Percentiles rank a stretch among this genome's conserved stretches.
Conservation (phyloP, 2,113 vertebrate species). For the Phylloscopus trochiloides region DNA sequence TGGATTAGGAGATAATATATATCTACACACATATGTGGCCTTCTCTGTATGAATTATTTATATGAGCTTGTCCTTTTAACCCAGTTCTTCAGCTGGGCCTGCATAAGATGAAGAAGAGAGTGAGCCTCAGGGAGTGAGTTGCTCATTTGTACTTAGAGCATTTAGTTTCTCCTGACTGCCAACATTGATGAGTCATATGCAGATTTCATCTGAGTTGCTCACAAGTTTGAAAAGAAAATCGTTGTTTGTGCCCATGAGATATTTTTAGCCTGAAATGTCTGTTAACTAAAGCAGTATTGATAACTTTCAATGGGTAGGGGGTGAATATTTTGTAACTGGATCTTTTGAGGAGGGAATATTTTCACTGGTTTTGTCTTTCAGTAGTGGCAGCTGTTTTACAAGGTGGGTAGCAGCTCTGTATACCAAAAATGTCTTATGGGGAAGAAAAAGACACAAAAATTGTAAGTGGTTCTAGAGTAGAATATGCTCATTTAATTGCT, state of each 20-base stretch:
- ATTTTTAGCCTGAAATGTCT: neutral
- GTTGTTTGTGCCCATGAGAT: neutral
- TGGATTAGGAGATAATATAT: neutral
- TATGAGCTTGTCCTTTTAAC: neutral
- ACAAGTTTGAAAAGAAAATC: neutral
- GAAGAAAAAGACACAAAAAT: neutral
- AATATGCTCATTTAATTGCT: neutral
- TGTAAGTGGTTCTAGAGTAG: neutral
- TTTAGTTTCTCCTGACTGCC: neutral
- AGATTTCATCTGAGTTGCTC: neutral
- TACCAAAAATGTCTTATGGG: neutral
- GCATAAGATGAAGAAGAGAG: neutral
- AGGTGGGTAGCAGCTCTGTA: neutral
- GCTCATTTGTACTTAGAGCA: neutral
- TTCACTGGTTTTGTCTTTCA: neutral
- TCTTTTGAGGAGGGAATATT: neutral
- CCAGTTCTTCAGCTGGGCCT: neutral
- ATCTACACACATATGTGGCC: rapidly evolving
- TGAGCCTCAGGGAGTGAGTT: neutral
- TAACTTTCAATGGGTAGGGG: neutral
- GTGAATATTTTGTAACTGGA: neutral
- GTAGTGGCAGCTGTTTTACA: neutral
- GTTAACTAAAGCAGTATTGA: neutral
- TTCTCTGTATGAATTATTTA: neutral
- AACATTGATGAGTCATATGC: neutral